Percentiles rank a stretch among this genome's conserved stretches.
phyloP scores from a whole-genome alignment of 2,113 vertebrate species.

The Eubucco bourcierii region DNA sequence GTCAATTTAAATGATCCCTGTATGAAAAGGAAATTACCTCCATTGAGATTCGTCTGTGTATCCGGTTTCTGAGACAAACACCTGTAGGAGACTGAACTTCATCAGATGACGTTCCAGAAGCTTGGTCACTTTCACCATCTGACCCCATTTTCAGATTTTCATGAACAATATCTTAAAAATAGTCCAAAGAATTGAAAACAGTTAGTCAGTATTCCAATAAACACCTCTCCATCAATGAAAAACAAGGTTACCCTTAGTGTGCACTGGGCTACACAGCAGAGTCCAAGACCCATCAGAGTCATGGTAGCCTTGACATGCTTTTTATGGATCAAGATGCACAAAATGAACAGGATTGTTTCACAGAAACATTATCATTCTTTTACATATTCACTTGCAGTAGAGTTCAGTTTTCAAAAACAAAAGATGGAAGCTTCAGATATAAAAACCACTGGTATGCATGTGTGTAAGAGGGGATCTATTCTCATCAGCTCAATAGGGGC shows the following conservation, averaged over 20 bases:
- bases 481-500: background rate
- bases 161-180: constrained; percentile 91
- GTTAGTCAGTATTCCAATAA: background rate
- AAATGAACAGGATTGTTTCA: background rate
- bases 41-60: constrained; percentile 96
- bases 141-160: constrained; percentile 99
- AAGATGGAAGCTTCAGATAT: background rate
- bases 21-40: constrained; percentile 81
- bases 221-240: background rate
- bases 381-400: background rate
- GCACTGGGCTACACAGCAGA: background rate
- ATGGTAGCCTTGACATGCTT: background rate
- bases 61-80: constrained; percentile 92
- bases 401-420: background rate
- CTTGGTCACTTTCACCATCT: constrained; percentile 98
- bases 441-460: background rate
- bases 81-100: constrained; percentile 98
- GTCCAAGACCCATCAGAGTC: background rate
- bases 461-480: background rate
- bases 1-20: background rate
- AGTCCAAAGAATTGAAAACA: background rate
- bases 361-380: background rate
- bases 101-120: constrained; percentile 96
- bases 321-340: background rate
- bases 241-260: background rate